phyloP scores from a whole-genome alignment of 2,797 vertebrate genomes.

The Poecile montanus region DNA sequence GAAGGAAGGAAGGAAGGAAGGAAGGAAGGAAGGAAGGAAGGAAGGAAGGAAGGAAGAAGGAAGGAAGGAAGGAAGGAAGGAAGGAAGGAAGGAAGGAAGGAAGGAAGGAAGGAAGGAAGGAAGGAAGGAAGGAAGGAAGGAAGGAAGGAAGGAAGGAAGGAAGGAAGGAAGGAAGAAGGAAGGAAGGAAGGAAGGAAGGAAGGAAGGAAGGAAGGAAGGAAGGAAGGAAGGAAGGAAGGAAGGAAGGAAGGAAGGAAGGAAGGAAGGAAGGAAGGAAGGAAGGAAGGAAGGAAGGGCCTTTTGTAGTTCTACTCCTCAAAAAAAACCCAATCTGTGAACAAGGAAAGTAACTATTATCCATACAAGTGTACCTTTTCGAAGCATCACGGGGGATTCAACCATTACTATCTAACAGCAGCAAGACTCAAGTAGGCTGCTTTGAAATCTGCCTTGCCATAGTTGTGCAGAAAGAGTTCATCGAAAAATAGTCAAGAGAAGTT shows the following conservation, averaged over 20 bases:
- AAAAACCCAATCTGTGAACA: neutral
- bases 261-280: too few species aligned
- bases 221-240: too few species aligned
- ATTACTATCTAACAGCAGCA: neutral
- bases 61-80: neutral
- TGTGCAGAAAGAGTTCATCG: neutral
- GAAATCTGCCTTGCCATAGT: neutral
- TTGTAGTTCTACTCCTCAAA: neutral
- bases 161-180: too few species aligned
- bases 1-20: too few species aligned
- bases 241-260: too few species aligned
- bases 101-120: too few species aligned
- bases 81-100: neutral
- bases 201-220: too few species aligned
- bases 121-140: too few species aligned
- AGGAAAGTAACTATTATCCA: neutral
- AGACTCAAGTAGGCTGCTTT: neutral
- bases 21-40: too few species aligned
- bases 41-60: too few species aligned
- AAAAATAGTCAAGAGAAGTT: neutral
- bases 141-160: too few species aligned
- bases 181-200: too few species aligned
- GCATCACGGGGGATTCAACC: neutral
- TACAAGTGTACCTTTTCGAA: neutral
- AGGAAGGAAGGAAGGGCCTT: neutral